phyloP scores from a whole-genome alignment of 1,140 invertebrate species.

The Cyrtorhinus lividipennis region DNA sequence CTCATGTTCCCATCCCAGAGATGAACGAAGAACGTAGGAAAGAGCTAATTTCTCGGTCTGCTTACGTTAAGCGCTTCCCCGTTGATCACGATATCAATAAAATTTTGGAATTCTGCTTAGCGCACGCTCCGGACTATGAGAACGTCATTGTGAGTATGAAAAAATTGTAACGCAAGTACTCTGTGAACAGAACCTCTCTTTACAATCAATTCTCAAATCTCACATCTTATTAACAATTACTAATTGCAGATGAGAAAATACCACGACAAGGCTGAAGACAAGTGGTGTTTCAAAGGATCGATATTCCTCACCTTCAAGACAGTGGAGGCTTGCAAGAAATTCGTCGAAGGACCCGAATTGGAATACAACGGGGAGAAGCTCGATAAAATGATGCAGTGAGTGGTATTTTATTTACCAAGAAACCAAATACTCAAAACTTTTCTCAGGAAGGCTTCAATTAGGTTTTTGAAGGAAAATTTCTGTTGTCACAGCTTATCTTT shows the following conservation, averaged over 20 bases:
- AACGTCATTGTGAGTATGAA: constrained; percentile 51
- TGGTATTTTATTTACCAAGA: not conserved
- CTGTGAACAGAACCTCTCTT: no score
- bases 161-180: no score
- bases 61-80: constrained; percentile 85
- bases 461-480: no score
- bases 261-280: constrained; percentile 45
- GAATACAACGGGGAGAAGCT: constrained; percentile 59
- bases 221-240: no score
- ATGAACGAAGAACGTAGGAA: constrained; percentile 68
- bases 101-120: constrained; percentile 54
- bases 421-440: constrained; percentile 7
- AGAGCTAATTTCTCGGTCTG: constrained; percentile 54
- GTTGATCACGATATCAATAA: constrained; percentile 48
- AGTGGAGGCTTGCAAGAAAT: constrained; percentile 51
- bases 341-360: constrained; percentile 44
- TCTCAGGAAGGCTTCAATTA: no score
- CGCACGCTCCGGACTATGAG: constrained; percentile 52
- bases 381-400: constrained; percentile 54
- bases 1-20: constrained; percentile 64
- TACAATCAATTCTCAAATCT: no score
- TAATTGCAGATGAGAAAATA: constrained; percentile 48
- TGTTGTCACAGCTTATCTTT: not conserved
- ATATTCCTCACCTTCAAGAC: constrained; percentile 72
- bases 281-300: constrained; percentile 70